phyloP scores from a whole-genome alignment of 2,113 vertebrate species.

The Cairina moschata region DNA sequence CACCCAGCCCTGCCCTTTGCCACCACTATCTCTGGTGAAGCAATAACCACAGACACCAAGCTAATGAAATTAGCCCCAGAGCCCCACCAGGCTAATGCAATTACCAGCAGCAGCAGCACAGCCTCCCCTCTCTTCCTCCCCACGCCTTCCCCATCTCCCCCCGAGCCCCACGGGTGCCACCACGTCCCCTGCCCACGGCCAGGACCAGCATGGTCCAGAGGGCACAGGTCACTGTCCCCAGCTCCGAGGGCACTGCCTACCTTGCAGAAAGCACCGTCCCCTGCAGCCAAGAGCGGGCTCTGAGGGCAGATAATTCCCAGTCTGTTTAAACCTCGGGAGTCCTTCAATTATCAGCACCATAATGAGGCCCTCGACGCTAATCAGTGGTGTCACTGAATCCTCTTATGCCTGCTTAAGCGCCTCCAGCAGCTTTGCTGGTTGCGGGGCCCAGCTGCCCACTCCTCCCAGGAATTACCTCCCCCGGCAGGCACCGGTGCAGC shows the following conservation, averaged over 20 bases:
- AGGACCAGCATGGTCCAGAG: neutral
- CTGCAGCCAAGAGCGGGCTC: conserved; percentile 12
- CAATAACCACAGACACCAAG: conserved; percentile 48
- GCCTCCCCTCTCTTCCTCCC: neutral
- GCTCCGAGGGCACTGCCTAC: conserved; percentile 34
- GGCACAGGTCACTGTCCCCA: neutral
- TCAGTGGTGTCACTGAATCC: conserved; percentile 57
- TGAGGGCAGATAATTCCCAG: conserved; percentile 43
- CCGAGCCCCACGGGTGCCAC: neutral
- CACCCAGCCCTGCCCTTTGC: neutral
- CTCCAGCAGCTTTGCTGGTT: conserved; percentile 59
- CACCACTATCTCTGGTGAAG: neutral
- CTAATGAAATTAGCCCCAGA: conserved; percentile 64
- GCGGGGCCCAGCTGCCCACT: conserved; percentile 48
- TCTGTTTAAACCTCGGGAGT: conserved; percentile 39
- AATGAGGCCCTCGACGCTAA: conserved; percentile 60
- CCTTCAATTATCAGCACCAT: conserved; percentile 12
- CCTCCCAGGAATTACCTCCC: conserved; percentile 22
- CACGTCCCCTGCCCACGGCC: neutral
- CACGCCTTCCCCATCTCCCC: neutral
- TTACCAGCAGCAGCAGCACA: conserved; percentile 23
- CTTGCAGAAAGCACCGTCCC: conserved; percentile 9
- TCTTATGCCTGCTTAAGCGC: conserved; percentile 58
- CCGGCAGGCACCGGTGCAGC: neutral
- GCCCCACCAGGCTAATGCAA: conserved; percentile 24